A percentile compares a stretch with the other conserved stretches of the same genome.
phyloP scores from a whole-genome alignment of 1,140 invertebrate species.

The Drosophila paulistorum region DNA sequence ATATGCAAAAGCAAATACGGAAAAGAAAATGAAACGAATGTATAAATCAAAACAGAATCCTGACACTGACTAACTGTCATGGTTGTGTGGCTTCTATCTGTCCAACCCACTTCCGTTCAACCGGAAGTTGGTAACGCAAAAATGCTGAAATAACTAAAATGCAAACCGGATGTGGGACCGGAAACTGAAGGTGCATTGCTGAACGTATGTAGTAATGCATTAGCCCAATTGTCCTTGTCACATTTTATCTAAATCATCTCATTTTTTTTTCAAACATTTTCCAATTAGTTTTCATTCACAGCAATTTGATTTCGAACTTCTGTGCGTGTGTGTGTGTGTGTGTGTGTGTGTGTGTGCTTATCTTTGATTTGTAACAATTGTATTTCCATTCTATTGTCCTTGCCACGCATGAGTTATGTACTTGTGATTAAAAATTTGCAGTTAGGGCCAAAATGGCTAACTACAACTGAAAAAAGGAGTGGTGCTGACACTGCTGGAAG shows the following conservation, averaged over 20 bases:
- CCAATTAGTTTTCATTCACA: no score
- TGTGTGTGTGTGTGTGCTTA: neutral
- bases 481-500: no score
- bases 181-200: neutral
- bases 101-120: neutral
- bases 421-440: no score
- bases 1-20: conserved; percentile 53
- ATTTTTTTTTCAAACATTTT: neutral
- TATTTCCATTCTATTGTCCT: no score
- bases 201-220: neutral
- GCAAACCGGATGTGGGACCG: neutral
- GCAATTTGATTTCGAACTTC: no score
- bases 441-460: no score
- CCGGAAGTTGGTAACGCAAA: neutral
- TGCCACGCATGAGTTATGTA: no score
- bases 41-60: conserved; percentile 57
- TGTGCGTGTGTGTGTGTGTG: no score
- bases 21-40: neutral
- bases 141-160: neutral
- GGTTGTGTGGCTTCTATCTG: neutral
- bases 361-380: no score
- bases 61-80: conserved; percentile 72
- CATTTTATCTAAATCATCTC: neutral
- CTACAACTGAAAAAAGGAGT: no score
- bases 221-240: neutral